Conservation (phyloP, 2,797 vertebrate genomes). For the Cuculus canorus region DNA sequence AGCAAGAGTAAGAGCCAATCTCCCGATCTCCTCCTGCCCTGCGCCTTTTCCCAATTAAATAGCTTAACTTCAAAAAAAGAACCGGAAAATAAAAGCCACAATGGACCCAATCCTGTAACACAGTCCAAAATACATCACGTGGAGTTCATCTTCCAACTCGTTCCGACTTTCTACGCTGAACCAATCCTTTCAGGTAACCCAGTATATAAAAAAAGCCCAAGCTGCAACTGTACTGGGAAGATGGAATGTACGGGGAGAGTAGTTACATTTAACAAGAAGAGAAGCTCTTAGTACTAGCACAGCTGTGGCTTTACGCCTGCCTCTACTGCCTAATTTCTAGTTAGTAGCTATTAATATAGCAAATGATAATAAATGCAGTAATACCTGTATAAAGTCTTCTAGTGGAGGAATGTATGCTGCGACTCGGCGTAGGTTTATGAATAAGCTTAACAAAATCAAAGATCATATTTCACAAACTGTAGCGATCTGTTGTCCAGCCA, state of each 20-base stretch:
- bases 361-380: constrained; percentile 72
- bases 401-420: constrained; percentile 91
- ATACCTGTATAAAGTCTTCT: constrained; percentile 82
- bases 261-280: constrained; percentile 65
- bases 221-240: constrained; percentile 61
- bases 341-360: constrained; percentile 79
- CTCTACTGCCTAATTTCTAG: constrained; percentile 73
- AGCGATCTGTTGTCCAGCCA: constrained; percentile 74
- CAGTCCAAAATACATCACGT: constrained; percentile 61
- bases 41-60: constrained; percentile 59
- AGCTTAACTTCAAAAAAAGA: constrained; percentile 36
- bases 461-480: constrained; percentile 68
- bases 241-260: constrained; percentile 82
- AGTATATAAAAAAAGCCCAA: background rate
- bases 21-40: constrained; percentile 20
- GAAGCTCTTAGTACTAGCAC: constrained; percentile 68
- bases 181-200: constrained; percentile 9
- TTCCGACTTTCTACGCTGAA: constrained; percentile 1
- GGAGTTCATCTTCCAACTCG: constrained; percentile 44
- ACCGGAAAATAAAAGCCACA: constrained; percentile 43
- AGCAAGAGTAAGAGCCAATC: constrained; percentile 46
- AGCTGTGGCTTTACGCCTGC: constrained; percentile 66
- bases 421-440: constrained; percentile 75
- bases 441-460: constrained; percentile 50
- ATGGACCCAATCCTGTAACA: constrained; percentile 61